Evolutionary conservation across 2,797 vertebrate species (phyloP), one percentile per base, ranked within the genome.

Genomic region (Gallirallus australis): DNA sequence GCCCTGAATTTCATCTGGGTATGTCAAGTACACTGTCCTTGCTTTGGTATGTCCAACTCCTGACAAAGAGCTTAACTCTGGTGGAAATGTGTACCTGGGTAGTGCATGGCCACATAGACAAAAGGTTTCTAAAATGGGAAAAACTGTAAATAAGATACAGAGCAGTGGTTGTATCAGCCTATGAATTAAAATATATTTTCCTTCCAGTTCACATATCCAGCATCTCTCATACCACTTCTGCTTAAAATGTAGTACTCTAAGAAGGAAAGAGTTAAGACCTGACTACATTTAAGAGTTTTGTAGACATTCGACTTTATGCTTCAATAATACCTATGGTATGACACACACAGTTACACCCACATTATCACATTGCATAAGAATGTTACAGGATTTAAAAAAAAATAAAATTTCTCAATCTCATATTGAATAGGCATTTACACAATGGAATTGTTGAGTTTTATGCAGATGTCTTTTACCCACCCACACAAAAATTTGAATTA

Each of bases 251-350:
- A 91, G 60, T 72, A 70, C 50, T 88, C 19, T 65, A 61, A 87
- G 25, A 11, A 80, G 82, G 47, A 83, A 90, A 76, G 35, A 7
- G 14, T 91, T 63, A 94, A 69, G n/a, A 52, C 23, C 31, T 92
- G 72, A 56, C 57, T 75, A 53, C 28, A 80, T 59, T 91, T 88
- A 65, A 79, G 17, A 28, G 47, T 85, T 94, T 71, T 89, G 68
- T 79, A 90, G 80, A 75, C 87, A 76, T 89, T 76, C 72, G 33
- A 71, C 76, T 92, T 96, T 69, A 65, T 1, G 3, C 60, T 93
- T 96, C 89, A 75, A 79, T 84, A 94, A 96, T 85, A 53, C 25
- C 56, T 60, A 15, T 89, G 45, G 83, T 88, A 57, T 6, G 27
- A 90, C 86, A 90, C 50, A 89, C 16, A 64, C 0, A 1, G 80